Base-by-base conservation (phyloP, 2,113 vertebrate species). In the Progne subis region DNA sequence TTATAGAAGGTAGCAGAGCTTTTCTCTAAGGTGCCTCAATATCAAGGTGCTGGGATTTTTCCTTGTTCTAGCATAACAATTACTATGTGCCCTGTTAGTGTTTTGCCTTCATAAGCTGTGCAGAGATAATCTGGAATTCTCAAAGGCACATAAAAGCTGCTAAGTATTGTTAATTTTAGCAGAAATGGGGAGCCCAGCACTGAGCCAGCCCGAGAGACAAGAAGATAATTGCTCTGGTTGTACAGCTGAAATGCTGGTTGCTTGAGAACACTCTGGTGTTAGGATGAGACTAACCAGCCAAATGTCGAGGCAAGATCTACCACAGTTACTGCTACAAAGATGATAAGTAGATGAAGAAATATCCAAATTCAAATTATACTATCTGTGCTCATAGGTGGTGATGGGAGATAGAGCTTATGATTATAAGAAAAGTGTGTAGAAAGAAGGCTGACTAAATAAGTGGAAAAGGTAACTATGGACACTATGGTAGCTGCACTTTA, bases 361-460 rank as follows among this genome's bases (percentile, higher is more conserved):
- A 92, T 0, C 25, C 82, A 56, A 43, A 44, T 49, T 59, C 23
- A 49, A 50, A 44, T 85, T 34, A 26, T 28, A 5, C 21, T 56
- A 0, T 32, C 19, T 53, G n/a, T 0, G 0, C 31, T 74, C n/a
- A 61, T 23, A 70, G 29, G 4, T 57, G 24, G 23, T 61, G n/a
- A n/a, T 11, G 20, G 34, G 44, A 86, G 29, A 16, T 64, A 24
- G 21, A 81, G 8, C 21, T 32, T 43, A 26, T 8, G 23, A 55
- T 47, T 74, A 3, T 14, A 60, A 84, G 32, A 24, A 85, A 82
- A 67, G 86, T 8, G 13, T 29, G 5, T 50, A n/a, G 26, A 37
- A 63, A 59, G 82, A 65, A 75, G 26, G 5, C 41, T 90, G 43
- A 41, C 11, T 70, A 43, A 78, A 18, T 47, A 77, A 49, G 8